Evolutionary conservation across 2,113 vertebrate genomes (phyloP).

Genomic region (Isichthys henryi): DNA sequence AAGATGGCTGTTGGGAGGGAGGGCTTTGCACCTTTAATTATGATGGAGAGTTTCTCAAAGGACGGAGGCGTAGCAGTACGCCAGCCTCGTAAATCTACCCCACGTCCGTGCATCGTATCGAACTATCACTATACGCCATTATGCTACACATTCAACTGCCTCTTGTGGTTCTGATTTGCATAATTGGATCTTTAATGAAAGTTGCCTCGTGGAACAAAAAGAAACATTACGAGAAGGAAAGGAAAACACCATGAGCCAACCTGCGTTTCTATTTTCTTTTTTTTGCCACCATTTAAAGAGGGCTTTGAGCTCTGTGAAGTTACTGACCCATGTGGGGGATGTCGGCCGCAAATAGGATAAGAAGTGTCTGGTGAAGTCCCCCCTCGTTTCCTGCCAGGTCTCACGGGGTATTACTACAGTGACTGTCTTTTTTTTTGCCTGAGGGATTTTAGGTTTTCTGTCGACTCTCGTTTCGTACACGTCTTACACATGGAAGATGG

Average conservation of each 20-base stretch:
- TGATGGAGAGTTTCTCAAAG: constrained; percentile 83
- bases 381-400: constrained; percentile 75
- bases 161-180: constrained; percentile 83
- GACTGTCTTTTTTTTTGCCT: constrained; percentile 70
- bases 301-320: constrained; percentile 58
- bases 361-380: constrained; percentile 72
- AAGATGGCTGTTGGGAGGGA: constrained; percentile 60
- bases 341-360: constrained; percentile 79
- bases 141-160: constrained; percentile 77
- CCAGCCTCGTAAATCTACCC: constrained; percentile 85
- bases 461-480: constrained; percentile 65
- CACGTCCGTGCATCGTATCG: constrained; percentile 72
- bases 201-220: constrained; percentile 72
- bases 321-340: constrained; percentile 67
- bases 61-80: constrained; percentile 79
- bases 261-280: constrained; percentile 32
- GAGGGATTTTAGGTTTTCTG: constrained; percentile 70
- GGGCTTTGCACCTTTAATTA: constrained; percentile 91
- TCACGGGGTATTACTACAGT: constrained; percentile 75
- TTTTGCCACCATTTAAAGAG: constrained; percentile 60
- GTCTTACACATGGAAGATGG: constrained; percentile 72
- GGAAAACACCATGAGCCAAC: constrained; percentile 33
- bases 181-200: constrained; percentile 95
- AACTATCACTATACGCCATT: constrained; percentile 81
- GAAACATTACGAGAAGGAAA: constrained; percentile 43